phyloP scores from a whole-genome alignment of 2,113 vertebrate genomes.

The Sceloporus undulatus region DNA sequence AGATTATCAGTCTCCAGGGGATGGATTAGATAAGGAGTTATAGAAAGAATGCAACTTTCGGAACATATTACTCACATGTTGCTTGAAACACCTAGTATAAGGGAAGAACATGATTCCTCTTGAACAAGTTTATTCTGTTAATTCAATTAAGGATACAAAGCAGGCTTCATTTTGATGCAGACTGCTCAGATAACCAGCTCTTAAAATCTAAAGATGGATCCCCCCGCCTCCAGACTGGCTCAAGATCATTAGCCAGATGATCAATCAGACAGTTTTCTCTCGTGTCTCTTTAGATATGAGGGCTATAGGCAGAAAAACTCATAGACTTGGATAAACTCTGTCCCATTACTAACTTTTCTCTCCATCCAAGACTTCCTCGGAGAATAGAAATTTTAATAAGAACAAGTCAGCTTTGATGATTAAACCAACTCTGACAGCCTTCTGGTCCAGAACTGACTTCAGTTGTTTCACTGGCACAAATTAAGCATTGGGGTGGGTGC shows the following conservation, averaged over 20 bases:
- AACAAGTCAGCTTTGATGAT: neutral
- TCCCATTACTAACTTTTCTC: neutral
- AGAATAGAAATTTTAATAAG: neutral
- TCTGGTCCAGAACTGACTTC: neutral
- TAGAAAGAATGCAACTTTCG: too few relatives aligned
- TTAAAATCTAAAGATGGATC: too few relatives aligned
- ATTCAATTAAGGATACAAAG: too few relatives aligned
- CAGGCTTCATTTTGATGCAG: too few relatives aligned
- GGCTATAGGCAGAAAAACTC: neutral
- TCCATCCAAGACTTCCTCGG: neutral
- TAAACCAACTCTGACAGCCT: neutral
- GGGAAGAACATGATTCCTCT: too few relatives aligned
- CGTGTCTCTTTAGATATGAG: neutral
- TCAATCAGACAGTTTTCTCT: too few relatives aligned
- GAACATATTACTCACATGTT: too few relatives aligned
- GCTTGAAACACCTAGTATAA: too few relatives aligned
- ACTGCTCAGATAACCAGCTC: too few relatives aligned
- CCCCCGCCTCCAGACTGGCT: too few relatives aligned
- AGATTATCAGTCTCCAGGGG: constrained; percentile 3
- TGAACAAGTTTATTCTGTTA: too few relatives aligned
- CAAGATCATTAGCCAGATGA: too few relatives aligned
- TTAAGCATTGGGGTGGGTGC: neutral
- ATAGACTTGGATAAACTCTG: neutral
- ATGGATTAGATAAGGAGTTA: neutral
- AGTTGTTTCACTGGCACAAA: neutral